phyloP scores from a whole-genome alignment of 2,888 invertebrate genomes.

The Drosophila melanosoma region DNA sequence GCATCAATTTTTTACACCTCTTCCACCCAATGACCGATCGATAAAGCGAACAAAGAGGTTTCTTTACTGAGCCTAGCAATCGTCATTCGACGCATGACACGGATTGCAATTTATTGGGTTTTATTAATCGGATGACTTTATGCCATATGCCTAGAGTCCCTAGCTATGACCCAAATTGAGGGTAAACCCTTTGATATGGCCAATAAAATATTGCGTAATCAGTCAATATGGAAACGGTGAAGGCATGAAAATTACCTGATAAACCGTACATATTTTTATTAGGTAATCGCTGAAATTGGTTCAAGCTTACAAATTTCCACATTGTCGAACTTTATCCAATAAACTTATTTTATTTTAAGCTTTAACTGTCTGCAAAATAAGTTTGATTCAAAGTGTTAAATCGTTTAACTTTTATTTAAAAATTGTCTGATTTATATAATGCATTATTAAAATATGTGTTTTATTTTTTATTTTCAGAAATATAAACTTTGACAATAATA shows the following conservation, averaged over 20 bases:
- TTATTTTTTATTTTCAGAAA: conserved; percentile 37
- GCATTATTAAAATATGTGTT: neutral
- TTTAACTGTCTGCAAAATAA: neutral
- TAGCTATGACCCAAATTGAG: conserved; percentile 48
- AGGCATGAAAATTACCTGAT: neutral
- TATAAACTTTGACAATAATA: conserved; percentile 56
- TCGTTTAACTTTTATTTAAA: neutral
- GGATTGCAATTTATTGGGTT: conserved; percentile 51
- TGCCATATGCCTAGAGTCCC: conserved; percentile 11
- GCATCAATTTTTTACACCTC: conserved; percentile 50
- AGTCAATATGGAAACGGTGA: neutral
- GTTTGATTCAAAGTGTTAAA: neutral
- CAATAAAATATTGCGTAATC: conserved; percentile 20
- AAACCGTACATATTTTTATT: neutral
- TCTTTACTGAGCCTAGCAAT: conserved; percentile 22
- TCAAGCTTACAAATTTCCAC: neutral
- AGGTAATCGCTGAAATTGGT: neutral
- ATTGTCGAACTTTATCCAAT: neutral
- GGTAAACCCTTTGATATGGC: conserved; percentile 19
- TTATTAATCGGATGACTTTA: conserved; percentile 51
- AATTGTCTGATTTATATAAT: neutral
- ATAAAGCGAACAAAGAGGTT: conserved; percentile 41
- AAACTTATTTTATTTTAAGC: neutral
- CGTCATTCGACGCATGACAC: conserved; percentile 42
- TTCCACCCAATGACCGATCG: conserved; percentile 12